phyloP scores from a whole-genome alignment of 2,888 invertebrate species.

The Nomada ferruginata region DNA sequence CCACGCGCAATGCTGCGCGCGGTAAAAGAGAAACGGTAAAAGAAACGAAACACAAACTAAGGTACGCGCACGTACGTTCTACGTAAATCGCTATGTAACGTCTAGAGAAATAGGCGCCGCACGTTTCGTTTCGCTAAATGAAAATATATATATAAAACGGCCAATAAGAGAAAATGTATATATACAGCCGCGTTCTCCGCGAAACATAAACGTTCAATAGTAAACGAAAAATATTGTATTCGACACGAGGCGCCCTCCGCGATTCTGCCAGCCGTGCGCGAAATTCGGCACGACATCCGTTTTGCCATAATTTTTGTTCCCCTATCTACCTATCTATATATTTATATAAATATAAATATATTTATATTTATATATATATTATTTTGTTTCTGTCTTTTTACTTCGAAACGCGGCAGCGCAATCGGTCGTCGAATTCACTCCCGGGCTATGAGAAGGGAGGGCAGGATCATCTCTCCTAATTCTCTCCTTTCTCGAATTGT shows the following conservation, averaged over 20 bases:
- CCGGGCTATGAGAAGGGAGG: slow-evolving; percentile 70
- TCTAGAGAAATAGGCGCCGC: slow-evolving; percentile 67
- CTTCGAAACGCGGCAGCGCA: slow-evolving; percentile 75
- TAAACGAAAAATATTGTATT: slow-evolving; percentile 52
- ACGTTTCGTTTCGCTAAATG: slow-evolving; percentile 55
- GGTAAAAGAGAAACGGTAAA: slow-evolving; percentile 37
- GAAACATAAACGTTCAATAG: slow-evolving; percentile 24
- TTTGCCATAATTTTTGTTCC: slow-evolving; percentile 69
- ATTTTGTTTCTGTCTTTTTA: slow-evolving; percentile 64
- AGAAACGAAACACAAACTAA: slow-evolving; percentile 20
- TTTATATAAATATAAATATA: no score
- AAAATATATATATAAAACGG: slow-evolving; percentile 35
- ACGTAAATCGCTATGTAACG: slow-evolving; percentile 39
- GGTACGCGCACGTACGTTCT: background rate
- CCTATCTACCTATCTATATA: slow-evolving; percentile 68
- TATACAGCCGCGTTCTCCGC: slow-evolving; percentile 22
- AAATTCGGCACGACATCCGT: slow-evolving; percentile 70
- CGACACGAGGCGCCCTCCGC: slow-evolving; percentile 69
- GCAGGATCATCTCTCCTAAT: slow-evolving; percentile 56
- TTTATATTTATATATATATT: slow-evolving; percentile 67
- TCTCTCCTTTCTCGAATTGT: slow-evolving; percentile 17
- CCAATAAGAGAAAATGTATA: slow-evolving; percentile 29
- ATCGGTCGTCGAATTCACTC: slow-evolving; percentile 68
- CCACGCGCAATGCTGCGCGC: slow-evolving; percentile 43
- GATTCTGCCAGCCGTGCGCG: slow-evolving; percentile 65